phyloP scores from a whole-genome alignment of 2,113 vertebrate genomes.

The Phyllopteryx taeniolatus region DNA sequence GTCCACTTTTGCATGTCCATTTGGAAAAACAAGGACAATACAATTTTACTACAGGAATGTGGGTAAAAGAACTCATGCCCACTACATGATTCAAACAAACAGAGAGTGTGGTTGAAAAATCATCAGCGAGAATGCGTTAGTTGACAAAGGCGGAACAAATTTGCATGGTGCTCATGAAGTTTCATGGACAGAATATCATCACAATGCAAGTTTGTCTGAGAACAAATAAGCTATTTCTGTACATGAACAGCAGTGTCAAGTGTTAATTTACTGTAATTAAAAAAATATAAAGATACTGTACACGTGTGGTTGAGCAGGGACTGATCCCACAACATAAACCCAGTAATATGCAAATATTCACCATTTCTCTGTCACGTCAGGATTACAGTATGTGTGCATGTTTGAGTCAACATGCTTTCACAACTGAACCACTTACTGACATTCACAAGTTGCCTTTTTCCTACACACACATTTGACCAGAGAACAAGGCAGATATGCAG shows the following conservation, averaged over 20 bases:
- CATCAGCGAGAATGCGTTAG: neutral
- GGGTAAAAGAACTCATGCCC: neutral
- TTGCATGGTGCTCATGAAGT: constrained; percentile 10
- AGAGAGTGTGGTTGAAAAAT: neutral
- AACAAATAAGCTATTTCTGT: neutral
- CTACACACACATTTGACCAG: constrained; percentile 5
- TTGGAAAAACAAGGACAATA: constrained; percentile 9
- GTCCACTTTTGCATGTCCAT: neutral
- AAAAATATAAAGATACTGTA: neutral
- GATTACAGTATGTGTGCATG: neutral
- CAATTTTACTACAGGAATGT: constrained; percentile 22
- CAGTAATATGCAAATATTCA: neutral
- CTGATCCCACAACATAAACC: neutral
- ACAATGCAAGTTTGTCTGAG: neutral
- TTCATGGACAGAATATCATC: constrained; percentile 22
- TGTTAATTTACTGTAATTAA: constrained; percentile 3
- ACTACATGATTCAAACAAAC: neutral
- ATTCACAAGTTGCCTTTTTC: constrained; percentile 27
- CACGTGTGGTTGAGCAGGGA: neutral
- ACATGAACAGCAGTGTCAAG: constrained; percentile 6
- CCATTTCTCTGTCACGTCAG: neutral
- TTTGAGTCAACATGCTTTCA: constrained; percentile 19
- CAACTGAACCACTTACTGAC: constrained; percentile 22
- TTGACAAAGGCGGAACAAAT: constrained; percentile 15
- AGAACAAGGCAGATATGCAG: constrained; percentile 28